Evolutionary conservation across 2,797 vertebrate genomes (phyloP).

Genomic region (Pygocentrus nattereri): DNA sequence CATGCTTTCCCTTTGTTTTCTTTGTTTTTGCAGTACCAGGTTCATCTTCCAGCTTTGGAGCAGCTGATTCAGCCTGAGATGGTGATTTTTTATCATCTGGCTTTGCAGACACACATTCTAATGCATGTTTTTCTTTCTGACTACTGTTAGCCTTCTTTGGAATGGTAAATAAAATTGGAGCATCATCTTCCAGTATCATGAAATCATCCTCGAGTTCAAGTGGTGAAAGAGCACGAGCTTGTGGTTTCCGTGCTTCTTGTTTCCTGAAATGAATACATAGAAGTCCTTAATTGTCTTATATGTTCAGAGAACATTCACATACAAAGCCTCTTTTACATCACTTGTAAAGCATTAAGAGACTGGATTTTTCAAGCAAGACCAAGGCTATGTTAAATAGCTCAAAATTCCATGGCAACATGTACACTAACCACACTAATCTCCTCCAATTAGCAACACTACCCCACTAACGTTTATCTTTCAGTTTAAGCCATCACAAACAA

Average conservation of each 20-base stretch:
- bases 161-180: slow-evolving; percentile 68
- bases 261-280: slow-evolving; percentile 54
- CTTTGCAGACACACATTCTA: background rate
- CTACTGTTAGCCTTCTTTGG: slow-evolving; percentile 61
- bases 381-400: too few relatives aligned
- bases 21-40: slow-evolving; percentile 11
- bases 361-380: background rate
- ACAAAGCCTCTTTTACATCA: background rate
- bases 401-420: too few relatives aligned
- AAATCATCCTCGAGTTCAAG: slow-evolving; percentile 77
- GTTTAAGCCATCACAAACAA: too few relatives aligned
- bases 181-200: slow-evolving; percentile 76
- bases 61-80: slow-evolving; percentile 21
- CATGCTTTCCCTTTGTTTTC: slow-evolving; percentile 49
- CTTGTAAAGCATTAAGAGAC: background rate
- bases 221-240: slow-evolving; percentile 47
- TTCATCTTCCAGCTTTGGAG: slow-evolving; percentile 27
- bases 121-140: slow-evolving; percentile 45
- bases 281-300: background rate
- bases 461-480: too few relatives aligned
- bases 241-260: slow-evolving; percentile 1
- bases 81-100: background rate
- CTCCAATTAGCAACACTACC: too few relatives aligned
- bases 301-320: background rate
- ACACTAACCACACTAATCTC: too few relatives aligned